phyloP scores from a whole-genome alignment of 2,113 vertebrate species.

The Caretta caretta region DNA sequence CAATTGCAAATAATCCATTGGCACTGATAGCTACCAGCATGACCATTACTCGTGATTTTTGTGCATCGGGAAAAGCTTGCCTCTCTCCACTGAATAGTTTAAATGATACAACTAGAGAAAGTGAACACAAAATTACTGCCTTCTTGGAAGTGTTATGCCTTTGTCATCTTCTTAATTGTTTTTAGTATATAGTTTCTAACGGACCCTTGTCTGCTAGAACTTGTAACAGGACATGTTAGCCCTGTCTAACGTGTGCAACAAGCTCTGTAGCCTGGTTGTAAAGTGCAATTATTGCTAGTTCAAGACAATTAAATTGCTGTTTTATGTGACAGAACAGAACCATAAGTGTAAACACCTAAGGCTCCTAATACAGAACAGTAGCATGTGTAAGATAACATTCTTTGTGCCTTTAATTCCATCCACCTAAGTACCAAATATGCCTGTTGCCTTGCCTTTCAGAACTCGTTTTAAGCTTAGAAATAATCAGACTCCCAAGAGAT shows the following conservation, averaged over 20 bases:
- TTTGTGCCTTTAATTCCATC: background rate
- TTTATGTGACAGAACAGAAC: background rate
- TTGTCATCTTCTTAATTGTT: background rate
- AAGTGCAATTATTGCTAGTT: background rate
- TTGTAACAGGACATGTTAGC: accelerated
- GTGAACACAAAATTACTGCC: background rate
- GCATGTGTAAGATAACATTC: background rate
- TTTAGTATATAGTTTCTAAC: background rate
- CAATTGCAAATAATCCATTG: background rate
- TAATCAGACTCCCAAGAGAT: background rate
- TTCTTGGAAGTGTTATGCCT: background rate
- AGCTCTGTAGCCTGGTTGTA: background rate
- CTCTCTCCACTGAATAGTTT: background rate
- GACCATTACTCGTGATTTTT: background rate
- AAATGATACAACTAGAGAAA: background rate
- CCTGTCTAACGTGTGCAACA: accelerated
- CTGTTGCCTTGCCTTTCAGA: background rate
- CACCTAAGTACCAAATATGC: background rate
- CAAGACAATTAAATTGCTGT: background rate
- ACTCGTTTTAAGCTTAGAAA: background rate
- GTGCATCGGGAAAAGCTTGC: background rate
- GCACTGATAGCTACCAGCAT: background rate
- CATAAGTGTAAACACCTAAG: background rate
- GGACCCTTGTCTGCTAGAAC: background rate
- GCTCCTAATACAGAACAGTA: background rate